A percentile compares a stretch with the other conserved stretches of the same genome.
Evolutionary conservation across 2,113 vertebrate genomes (phyloP).

Genomic region (Lepisosteus osseus): DNA sequence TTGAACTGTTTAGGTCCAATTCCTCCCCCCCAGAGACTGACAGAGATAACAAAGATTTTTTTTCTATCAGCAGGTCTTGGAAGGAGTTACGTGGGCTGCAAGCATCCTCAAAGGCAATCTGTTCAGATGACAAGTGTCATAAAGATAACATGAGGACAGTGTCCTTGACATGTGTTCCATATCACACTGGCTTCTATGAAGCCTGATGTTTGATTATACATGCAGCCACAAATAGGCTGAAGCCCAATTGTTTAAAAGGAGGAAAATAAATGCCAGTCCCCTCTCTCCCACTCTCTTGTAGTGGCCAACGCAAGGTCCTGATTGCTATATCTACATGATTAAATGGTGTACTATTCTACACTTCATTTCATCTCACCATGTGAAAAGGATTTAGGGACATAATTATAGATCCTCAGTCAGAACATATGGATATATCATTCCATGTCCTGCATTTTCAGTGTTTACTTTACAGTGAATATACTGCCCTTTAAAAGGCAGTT

Average conservation of each 20-base stretch:
- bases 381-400: neutral
- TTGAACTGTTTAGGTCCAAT: neutral
- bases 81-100: too few species aligned
- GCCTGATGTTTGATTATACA: constrained; percentile 2
- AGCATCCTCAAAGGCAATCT: too few species aligned
- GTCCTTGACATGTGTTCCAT: constrained; percentile 24
- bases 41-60: constrained; percentile 1
- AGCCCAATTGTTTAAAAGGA: constrained; percentile 8
- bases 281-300: constrained; percentile 17
- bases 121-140: too few species aligned
- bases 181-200: constrained; percentile 8
- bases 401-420: too few species aligned
- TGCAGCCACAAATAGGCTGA: neutral
- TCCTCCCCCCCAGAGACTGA: constrained; percentile 11
- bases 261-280: constrained; percentile 16
- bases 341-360: constrained; percentile 5
- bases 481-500: too few species aligned
- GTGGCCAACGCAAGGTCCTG: constrained; percentile 18
- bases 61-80: too few species aligned
- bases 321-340: constrained; percentile 10
- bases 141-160: neutral
- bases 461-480: too few species aligned
- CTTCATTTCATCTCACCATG: neutral
- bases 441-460: too few species aligned
- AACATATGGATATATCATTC: too few species aligned